Evolutionary conservation across 2,797 vertebrate genomes (phyloP).

Genomic region (Brachymystax lenok): DNA sequence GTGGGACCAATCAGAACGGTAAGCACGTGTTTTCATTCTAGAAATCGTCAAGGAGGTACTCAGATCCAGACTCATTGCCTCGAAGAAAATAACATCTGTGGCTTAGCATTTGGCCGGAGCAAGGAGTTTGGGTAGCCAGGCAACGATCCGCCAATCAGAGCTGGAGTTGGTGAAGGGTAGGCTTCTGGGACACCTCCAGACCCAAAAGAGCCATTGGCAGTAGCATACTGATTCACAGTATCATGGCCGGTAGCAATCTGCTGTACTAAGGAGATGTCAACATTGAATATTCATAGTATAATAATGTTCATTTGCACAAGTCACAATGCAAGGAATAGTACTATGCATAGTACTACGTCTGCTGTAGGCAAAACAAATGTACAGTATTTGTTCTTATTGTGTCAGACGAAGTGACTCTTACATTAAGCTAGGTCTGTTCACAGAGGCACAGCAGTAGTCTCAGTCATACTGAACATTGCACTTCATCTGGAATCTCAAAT

Average conservation of each 20-base stretch:
- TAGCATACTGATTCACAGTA: conserved; percentile 41
- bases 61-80: too few species aligned
- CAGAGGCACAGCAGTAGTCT: neutral
- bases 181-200: conserved; percentile 45
- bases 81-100: too few species aligned
- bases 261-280: conserved; percentile 47
- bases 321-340: neutral
- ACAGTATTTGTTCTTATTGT: neutral
- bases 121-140: too few species aligned
- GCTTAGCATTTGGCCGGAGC: too few species aligned
- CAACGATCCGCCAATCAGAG: neutral
- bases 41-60: too few species aligned
- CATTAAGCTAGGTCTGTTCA: neutral
- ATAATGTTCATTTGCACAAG: neutral
- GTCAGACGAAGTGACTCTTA: neutral
- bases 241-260: conserved; percentile 39
- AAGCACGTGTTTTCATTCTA: too few species aligned
- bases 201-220: conserved; percentile 29
- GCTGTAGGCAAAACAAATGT: too few species aligned
- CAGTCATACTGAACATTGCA: neutral
- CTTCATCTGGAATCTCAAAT: neutral
- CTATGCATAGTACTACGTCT: too few species aligned
- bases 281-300: conserved; percentile 31
- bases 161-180: conserved; percentile 42
- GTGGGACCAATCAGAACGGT: too few species aligned